Conservation (phyloP, 1,140 invertebrate genomes). For the Eupeodes corollae region DNA sequence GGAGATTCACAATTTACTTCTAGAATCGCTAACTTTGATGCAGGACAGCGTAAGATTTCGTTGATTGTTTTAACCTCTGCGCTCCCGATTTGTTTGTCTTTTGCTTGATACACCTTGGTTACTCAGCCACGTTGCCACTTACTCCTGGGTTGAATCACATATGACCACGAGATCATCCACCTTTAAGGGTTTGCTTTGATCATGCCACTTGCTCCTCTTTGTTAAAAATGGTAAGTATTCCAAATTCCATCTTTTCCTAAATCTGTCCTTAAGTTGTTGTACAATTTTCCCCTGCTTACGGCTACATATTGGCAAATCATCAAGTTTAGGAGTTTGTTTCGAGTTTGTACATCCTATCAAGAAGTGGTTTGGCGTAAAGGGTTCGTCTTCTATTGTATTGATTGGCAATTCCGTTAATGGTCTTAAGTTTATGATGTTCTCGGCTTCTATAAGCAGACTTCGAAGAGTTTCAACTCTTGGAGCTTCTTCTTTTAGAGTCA, state of each 20-base stretch:
- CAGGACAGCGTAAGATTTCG: conserved; percentile 2
- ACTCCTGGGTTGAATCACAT: conserved; percentile 1
- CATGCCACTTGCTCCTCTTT: conserved; percentile 6
- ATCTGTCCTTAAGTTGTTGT: conserved; percentile 4
- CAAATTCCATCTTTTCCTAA: conserved; percentile 7
- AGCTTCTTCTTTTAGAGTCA: conserved; percentile 9
- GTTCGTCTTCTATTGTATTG: conserved; percentile 14
- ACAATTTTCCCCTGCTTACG: conserved; percentile 5
- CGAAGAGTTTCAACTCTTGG: conserved; percentile 16
- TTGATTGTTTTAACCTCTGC: conserved; percentile 1
- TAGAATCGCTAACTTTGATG: conserved; percentile 5
- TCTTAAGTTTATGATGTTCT: conserved; percentile 16
- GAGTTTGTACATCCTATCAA: conserved; percentile 3
- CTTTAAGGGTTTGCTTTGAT: background rate
- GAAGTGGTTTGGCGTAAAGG: conserved; percentile 7
- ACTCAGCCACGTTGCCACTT: background rate
- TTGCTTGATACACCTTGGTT: background rate
- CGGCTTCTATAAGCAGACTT: conserved; percentile 16
- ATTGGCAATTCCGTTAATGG: conserved; percentile 18
- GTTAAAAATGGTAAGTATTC: conserved; percentile 8
- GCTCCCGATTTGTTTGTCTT: background rate
- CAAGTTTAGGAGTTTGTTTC: background rate
- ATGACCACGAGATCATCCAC: conserved; percentile 2
- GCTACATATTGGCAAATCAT: background rate
- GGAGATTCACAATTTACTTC: conserved; percentile 2